Conservation (phyloP, 2,113 vertebrate genomes). For the Bombycilla garrulus region DNA sequence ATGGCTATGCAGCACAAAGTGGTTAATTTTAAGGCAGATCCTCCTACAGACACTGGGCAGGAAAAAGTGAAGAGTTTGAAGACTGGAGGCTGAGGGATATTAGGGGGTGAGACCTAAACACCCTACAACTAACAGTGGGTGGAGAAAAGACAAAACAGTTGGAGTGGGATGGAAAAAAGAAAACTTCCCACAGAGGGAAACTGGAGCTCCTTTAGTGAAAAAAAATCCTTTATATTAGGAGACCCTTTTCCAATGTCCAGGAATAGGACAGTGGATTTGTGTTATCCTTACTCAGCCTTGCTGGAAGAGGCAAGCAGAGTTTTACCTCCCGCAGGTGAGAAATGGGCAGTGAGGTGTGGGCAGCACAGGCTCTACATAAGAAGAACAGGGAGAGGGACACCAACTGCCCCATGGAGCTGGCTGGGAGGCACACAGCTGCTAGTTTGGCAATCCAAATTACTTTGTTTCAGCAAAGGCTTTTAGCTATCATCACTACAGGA, state of each 20-base stretch:
- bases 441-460: fast-evolving
- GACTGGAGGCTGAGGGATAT: not conserved
- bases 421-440: not conserved
- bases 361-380: fast-evolving
- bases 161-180: not conserved
- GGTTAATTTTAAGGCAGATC: not conserved
- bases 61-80: not conserved
- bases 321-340: not conserved
- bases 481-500: not conserved
- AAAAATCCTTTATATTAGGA: not conserved
- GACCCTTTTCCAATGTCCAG: not conserved
- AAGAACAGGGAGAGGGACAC: not conserved
- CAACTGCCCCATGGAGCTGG: not conserved
- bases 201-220: not conserved
- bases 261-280: not conserved
- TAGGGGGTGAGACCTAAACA: not conserved
- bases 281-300: not conserved
- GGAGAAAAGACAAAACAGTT: not conserved
- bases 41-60: not conserved
- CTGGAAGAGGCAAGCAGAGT: not conserved
- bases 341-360: not conserved
- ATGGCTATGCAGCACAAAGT: not conserved
- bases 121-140: fast-evolving
- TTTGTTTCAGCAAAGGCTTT: not conserved
- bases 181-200: not conserved